These are phyloP conservation scores for Archivesica marissinica DNA, from an alignment of 1,140 invertebrate genomes.

Conservation along the genomic window DNA sequence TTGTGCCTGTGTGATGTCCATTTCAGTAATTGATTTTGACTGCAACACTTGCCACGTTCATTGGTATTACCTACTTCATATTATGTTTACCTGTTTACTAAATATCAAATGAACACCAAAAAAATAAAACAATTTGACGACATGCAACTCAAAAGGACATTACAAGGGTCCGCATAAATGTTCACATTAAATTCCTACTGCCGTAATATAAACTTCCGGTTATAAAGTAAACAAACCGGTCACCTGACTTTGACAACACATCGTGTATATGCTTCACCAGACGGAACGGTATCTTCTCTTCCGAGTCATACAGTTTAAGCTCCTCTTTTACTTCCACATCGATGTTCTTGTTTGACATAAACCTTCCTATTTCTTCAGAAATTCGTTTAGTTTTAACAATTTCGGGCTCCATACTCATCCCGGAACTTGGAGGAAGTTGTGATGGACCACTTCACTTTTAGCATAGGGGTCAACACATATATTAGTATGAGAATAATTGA, in stretches of 20 bases:
- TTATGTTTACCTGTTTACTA: too few species aligned
- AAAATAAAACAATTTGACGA: too few species aligned
- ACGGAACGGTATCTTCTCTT: slow-evolving; percentile 66
- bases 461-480: too few species aligned
- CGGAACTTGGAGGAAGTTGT: not conserved
- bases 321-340: slow-evolving; percentile 21
- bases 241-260: slow-evolving; percentile 64
- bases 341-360: not conserved
- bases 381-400: slow-evolving; percentile 32
- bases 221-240: slow-evolving; percentile 23
- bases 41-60: too few species aligned
- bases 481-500: too few species aligned
- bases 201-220: slow-evolving; percentile 19
- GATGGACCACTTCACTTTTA: not conserved
- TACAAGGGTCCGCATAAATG: too few species aligned
- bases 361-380: not conserved
- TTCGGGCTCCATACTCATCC: slow-evolving; percentile 36
- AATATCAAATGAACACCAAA: too few species aligned
- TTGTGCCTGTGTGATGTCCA: too few species aligned
- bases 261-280: slow-evolving; percentile 65
- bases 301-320: slow-evolving; percentile 37
- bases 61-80: too few species aligned
- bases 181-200: too few species aligned
- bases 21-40: too few species aligned
- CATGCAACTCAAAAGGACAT: too few species aligned